Evolutionary conservation across 2,113 vertebrate species (phyloP), one percentile per base, ranked within the genome.

Genomic region (Himantopus leucocephalus): DNA sequence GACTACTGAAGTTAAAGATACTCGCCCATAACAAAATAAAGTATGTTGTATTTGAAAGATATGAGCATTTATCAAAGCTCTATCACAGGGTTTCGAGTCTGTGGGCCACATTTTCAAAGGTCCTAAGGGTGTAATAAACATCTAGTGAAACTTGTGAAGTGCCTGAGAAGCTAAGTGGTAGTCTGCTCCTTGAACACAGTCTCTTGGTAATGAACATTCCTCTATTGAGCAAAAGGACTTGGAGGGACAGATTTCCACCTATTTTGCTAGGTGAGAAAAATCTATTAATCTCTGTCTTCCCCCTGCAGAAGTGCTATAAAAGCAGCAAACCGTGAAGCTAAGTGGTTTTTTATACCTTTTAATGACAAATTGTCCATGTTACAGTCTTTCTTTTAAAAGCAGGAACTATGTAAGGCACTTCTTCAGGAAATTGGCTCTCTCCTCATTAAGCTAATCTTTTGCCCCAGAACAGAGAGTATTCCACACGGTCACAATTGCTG

Each of bases 371-470:
- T 68, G 71, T 45, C 66, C 62, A 29, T 58, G 45, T 90, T 70
- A 63, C 48, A 78, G 84, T 85, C 80, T 47, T 87, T 37, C 48
- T 84, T 87, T 91, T 93, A 95, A 96, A 95, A 95, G 93, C 74
- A 85, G 87, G 62, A 90, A 58, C 76, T 96, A 39, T 72, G 62
- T 72, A 85, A 90, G 53, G 41, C 48, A 68, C 45, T 95, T 93
- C 27, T 92, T 73, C 66, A 95, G 90, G 87, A 97, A 93, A 96
- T n/a, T 78, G 53, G 39, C 81, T 95, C 70, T 87, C 58, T 91
- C 48, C 71, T 95, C 92, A 94, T 96, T 93, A 93, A 91, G 53
- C 47, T 94, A 89, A 85, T 95, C 17, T 89, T 77, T 94, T 92
- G 29, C 48, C 47, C 43, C 15, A 87, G 96, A 94, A 89, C 52